These are phyloP conservation scores for Drosophila picticornis DNA, from an alignment of 2,888 invertebrate genomes.

Conservation along the genomic window DNA sequence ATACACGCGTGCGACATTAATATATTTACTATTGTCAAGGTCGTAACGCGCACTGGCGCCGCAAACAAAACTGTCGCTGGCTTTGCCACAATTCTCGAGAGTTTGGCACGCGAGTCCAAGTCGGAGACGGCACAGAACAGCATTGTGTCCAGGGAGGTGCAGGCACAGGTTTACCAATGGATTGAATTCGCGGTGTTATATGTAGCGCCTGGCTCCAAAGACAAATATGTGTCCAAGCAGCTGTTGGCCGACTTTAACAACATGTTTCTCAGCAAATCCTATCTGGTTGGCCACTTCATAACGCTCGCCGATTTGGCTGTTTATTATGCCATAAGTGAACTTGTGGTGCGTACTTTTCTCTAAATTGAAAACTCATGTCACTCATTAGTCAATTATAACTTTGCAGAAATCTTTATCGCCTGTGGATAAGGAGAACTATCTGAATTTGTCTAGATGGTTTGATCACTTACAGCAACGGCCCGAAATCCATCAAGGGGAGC, in stretches of 20 bases:
- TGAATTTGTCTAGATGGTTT: conserved; percentile 92
- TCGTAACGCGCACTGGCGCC: conserved; percentile 85
- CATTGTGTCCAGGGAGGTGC: conserved; percentile 82
- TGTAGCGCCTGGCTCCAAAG: conserved; percentile 82
- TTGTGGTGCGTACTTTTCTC: conserved; percentile 87
- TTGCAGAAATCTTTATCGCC: conserved; percentile 88
- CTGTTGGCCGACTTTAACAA: conserved; percentile 86
- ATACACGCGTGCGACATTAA: conserved; percentile 33
- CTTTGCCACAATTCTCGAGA: conserved; percentile 86
- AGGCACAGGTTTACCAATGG: conserved; percentile 88
- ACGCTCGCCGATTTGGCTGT: conserved; percentile 90
- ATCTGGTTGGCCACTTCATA: conserved; percentile 87
- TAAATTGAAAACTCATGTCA: not conserved
- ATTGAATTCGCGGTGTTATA: conserved; percentile 87
- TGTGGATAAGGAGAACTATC: conserved; percentile 89
- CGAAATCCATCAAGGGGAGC: conserved; percentile 86
- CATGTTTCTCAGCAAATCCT: conserved; percentile 86
- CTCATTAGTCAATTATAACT: not conserved
- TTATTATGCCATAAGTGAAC: conserved; percentile 88
- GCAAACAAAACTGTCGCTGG: conserved; percentile 86
- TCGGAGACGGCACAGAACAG: conserved; percentile 81
- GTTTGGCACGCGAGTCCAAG: conserved; percentile 85
- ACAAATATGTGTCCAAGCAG: conserved; percentile 79
- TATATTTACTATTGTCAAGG: conserved; percentile 83
- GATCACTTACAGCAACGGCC: conserved; percentile 91